Percentiles rank a stretch among this genome's conserved stretches.
Evolutionary conservation across 2,113 vertebrate genomes (phyloP).

Genomic region (Gadus macrocephalus): DNA sequence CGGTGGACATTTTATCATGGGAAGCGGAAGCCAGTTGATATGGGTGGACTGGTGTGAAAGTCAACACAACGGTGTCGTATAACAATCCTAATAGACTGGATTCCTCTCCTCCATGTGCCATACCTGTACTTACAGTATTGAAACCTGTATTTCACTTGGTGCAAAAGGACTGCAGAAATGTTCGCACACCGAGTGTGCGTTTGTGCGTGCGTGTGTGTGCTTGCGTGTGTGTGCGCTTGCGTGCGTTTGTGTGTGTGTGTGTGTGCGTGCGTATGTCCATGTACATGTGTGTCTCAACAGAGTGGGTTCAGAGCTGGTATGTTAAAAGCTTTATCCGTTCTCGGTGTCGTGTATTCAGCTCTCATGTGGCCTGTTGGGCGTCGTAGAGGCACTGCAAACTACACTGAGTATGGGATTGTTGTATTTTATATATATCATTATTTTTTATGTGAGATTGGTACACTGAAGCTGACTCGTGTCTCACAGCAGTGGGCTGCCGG

Average conservation of each 20-base stretch:
- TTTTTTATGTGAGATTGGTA: constrained; percentile 3
- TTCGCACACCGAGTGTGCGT: background rate
- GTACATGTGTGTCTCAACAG: background rate
- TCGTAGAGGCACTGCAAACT: constrained; percentile 32
- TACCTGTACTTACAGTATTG: constrained; percentile 41
- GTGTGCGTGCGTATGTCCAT: no score
- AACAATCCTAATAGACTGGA: constrained; percentile 45
- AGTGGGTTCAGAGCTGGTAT: constrained; percentile 20
- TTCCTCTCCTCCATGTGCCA: constrained; percentile 14
- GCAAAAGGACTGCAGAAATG: background rate
- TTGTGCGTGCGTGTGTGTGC: no score
- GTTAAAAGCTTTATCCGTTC: constrained; percentile 13
- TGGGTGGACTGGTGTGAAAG: constrained; percentile 7
- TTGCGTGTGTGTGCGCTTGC: no score
- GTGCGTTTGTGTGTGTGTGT: no score
- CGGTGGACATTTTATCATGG: constrained; percentile 3
- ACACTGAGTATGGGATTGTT: constrained; percentile 15
- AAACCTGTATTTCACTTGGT: constrained; percentile 35
- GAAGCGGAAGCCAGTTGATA: constrained; percentile 7
- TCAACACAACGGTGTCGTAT: constrained; percentile 14
- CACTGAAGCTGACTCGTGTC: constrained; percentile 13
- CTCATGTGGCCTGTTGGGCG: constrained; percentile 17
- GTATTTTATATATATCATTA: constrained; percentile 13
- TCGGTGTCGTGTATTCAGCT: no score
- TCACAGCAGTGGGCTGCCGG: background rate